Base-by-base conservation (phyloP, 23 tunicate genomes). In the Corella eumyota region DNA sequence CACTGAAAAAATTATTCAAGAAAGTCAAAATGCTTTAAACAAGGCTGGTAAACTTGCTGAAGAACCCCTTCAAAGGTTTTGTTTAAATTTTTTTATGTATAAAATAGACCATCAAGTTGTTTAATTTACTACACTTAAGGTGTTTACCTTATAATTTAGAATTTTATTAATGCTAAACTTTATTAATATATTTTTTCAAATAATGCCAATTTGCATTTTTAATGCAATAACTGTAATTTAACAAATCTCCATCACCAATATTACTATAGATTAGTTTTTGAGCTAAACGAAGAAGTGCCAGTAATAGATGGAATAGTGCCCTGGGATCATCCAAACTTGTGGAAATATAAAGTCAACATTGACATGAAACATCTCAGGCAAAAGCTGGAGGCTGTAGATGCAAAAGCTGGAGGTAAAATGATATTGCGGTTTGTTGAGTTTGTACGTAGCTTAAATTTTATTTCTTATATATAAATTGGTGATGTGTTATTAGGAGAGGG, bases 261-360 rank as follows among this genome's bases (percentile, higher is more conserved):
- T 46, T 47, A 21, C 25, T 6, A n/a, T 28, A 62, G 68, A 23
- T 33, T 62, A 32, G 44, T 62, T 9, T 38, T 64, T 74, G 80
- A 74, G 28, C 35, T 66, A 27, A 63, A 51, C 30, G 70, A 62
- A 23, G 59, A 50, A 25, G 60, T 61, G 2, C 38, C 62, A 1
- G 56, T 25, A 2, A 2, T 55, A 17, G 60, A 54, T 27, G 40
- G 28, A 2, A 55, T 74, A 1, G 54, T 63, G 1, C 28, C 48
- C 1, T 74, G 80, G 80, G 50, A 64, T 40, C 20, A 21, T 27
- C 64, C 71, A 7, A 22, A 31, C 24, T 46, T 64, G 30, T 74
- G 80, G 80, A 62, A 74, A 55, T 74, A 74, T 64, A 54, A 49
- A 35, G 32, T 65, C 20, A 64, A 74, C 32, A 51, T 64, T 5